A percentile compares a stretch with the other conserved stretches of the same genome.
These are phyloP conservation scores for Argyresthia goedartella DNA, from an alignment of 2,888 invertebrate species.

Conservation along the genomic window DNA sequence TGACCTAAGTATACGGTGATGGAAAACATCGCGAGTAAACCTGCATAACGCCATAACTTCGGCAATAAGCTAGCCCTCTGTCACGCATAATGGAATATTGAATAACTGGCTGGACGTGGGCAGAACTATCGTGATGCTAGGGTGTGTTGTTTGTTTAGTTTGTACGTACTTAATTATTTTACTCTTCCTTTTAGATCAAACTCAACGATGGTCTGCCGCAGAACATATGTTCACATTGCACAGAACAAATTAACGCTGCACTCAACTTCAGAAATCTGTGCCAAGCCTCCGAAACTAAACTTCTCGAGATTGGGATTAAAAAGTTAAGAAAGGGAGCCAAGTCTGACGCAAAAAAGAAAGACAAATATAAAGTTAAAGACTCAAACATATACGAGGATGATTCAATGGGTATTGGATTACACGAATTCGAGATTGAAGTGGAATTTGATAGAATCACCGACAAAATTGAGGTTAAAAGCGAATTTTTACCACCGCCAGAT, in stretches of 20 bases:
- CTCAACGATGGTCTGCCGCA: conserved; percentile 16
- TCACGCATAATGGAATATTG: too few relatives aligned
- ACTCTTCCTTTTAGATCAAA: conserved; percentile 7
- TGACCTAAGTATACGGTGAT: too few relatives aligned
- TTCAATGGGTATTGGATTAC: neutral
- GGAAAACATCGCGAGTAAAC: too few relatives aligned
- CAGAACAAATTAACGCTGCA: conserved; percentile 9
- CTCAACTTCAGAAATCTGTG: conserved; percentile 11
- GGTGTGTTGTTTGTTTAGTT: too few relatives aligned
- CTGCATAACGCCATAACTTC: too few relatives aligned
- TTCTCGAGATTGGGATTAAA: conserved; percentile 8
- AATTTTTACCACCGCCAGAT: neutral
- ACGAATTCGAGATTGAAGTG: neutral
- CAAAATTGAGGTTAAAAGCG: neutral
- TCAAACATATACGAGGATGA: neutral
- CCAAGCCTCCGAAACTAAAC: conserved; percentile 9
- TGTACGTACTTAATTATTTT: neutral
- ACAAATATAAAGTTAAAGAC: conserved; percentile 2
- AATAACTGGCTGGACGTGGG: too few relatives aligned
- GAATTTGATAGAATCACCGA: conserved; percentile 1
- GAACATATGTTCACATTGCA: conserved; percentile 13
- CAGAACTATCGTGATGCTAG: too few relatives aligned
- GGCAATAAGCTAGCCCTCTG: too few relatives aligned
- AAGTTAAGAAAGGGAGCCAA: neutral
- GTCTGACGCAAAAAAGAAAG: neutral